Base-by-base conservation (phyloP, 2,888 invertebrate species). In the Philereme vetulata region DNA sequence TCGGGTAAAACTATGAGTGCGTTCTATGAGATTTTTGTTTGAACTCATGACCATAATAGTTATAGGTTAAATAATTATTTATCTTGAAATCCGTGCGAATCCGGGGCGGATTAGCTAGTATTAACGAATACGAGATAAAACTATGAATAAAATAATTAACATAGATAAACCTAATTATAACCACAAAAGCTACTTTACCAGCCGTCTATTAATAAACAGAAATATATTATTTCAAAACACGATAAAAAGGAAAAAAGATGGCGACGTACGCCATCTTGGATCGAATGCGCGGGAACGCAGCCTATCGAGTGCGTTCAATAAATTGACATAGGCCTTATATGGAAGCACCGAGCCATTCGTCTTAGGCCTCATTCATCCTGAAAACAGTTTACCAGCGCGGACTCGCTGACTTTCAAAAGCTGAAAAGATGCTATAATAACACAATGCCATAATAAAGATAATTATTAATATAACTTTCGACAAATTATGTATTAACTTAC, bases 301-400 rank as follows among this genome's bases (percentile, higher is more conserved):
- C 65, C 68, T 70, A 70, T 74, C 69, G 66, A 63, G 67, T 82
- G 82, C 79, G 83, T 81, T 81, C 86, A 82, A 86, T 88, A 89
- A 89, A 90, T 90, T 90, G 90, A 90, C 90, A 88, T 81, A 82
- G 60, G 67, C 89, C 89, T 70, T 90, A 86, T 88, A 89, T 65
- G 88, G 90, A 63, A 64, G 74, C 62, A 72, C 74, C 70, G 75
- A 70, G 75, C 70, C 78, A 85, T 86, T 81, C 86, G 82, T 85
- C 85, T 83, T 79, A 70, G 70, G 65, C 43, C 38, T 10, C 11
- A 34, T 21, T 50, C 4, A 35, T 52, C 34, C 52, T 40, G 51
- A 35, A 52, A 53, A 50, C 56, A 6, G 51, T 42, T 32, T 51
- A 43, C 4, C 21, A 3, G 42, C 21, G 38, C 38, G 5, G 5